Evolutionary conservation across 2,888 invertebrate genomes (phyloP).

Genomic region (Acronicta psi): DNA sequence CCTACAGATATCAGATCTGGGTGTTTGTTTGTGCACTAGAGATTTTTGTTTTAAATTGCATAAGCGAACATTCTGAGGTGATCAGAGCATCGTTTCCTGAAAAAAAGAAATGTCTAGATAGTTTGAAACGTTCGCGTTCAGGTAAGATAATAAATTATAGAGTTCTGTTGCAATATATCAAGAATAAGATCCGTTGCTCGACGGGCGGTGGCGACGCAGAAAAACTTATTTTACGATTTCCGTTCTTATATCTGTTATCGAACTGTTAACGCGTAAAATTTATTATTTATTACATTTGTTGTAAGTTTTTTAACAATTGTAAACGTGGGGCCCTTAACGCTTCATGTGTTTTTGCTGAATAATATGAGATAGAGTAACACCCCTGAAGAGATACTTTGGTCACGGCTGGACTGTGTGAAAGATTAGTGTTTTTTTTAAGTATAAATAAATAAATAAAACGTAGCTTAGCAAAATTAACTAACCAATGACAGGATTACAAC

Average conservation of each 20-base stretch:
- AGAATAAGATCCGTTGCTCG: conserved; percentile 56
- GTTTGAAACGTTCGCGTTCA: conserved; percentile 2
- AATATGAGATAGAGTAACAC: conserved; percentile 7
- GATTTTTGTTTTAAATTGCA: too few relatives aligned
- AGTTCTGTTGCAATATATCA: conserved; percentile 32
- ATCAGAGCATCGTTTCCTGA: too few relatives aligned
- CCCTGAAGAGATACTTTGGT: conserved; percentile 10
- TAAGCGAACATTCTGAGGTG: too few relatives aligned
- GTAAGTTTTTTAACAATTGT: conserved; percentile 65
- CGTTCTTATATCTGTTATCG: conserved; percentile 75
- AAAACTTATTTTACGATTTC: conserved; percentile 88
- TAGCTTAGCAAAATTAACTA: too few relatives aligned
- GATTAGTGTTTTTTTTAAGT: too few relatives aligned
- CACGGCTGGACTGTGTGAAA: neutral
- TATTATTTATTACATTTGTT: conserved; percentile 83
- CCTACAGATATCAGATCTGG: too few relatives aligned
- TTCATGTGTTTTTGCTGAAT: conserved; percentile 45
- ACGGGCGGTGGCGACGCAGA: conserved; percentile 73
- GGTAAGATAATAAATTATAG: conserved; percentile 20
- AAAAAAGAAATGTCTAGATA: too few relatives aligned
- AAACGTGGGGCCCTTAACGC: conserved; percentile 29
- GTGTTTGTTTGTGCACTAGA: too few relatives aligned
- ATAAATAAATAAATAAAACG: too few relatives aligned
- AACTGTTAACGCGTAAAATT: conserved; percentile 79
- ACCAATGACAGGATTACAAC: too few relatives aligned